Conservation (phyloP, 2,888 invertebrate genomes). For the Thysanoteuthis rhombus region DNA sequence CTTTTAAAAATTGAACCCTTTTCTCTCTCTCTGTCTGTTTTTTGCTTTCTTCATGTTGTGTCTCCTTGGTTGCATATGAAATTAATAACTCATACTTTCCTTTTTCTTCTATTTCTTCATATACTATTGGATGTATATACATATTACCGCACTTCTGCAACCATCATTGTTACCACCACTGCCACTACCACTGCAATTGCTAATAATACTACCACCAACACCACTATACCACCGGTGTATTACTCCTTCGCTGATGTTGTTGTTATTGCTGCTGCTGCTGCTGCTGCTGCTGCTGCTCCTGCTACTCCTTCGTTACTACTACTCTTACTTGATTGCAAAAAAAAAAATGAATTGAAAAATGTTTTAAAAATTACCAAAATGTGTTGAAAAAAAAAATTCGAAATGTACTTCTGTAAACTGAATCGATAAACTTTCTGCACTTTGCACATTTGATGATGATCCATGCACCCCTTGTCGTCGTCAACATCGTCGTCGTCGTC, state of each 20-base stretch:
- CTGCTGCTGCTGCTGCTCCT: not conserved
- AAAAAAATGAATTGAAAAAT: not conserved
- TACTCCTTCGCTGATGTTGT: not conserved
- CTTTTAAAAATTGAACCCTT: too few species aligned
- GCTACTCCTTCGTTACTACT: not conserved
- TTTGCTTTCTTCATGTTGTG: not conserved
- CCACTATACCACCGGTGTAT: not conserved
- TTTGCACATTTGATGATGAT: not conserved
- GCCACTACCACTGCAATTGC: not conserved
- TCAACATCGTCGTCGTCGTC: conserved; percentile 34
- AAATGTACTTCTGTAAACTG: not conserved
- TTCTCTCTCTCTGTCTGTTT: not conserved
- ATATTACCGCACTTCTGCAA: too few species aligned
- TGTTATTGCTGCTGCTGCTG: not conserved
- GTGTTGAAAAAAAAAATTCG: not conserved
- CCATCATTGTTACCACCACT: too few species aligned
- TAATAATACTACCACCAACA: not conserved
- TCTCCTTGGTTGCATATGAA: not conserved
- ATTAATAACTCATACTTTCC: not conserved
- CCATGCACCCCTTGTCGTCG: not conserved
- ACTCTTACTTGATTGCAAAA: not conserved
- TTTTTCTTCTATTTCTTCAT: not conserved
- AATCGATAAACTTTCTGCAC: not conserved
- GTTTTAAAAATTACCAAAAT: not conserved
- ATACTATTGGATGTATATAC: not conserved